Base-by-base conservation (phyloP, 2,888 invertebrate species). In the Diaprepes abbreviatus region DNA sequence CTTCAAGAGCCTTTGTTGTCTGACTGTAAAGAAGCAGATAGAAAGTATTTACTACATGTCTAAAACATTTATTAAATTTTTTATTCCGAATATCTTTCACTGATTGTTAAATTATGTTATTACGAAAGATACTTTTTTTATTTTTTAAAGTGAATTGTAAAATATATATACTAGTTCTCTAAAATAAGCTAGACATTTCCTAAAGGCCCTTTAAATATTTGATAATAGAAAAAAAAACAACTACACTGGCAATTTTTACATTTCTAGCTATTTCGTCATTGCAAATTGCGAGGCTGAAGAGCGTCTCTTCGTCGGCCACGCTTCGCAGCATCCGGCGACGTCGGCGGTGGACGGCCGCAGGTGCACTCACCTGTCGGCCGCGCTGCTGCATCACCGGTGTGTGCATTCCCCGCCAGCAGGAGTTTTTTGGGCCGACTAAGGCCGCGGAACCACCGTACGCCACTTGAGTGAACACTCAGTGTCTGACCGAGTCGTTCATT, bases 331-430 rank as follows among this genome's bases (percentile, higher is more conserved):
- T 66, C 66, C 50, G 65, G 55, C 54, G 63, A 19, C 63, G 64
- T 10, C 54, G 63, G 14, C 63, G 28, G 38, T 45, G 60, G 14
- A 55, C 38, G 45, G 55, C 68, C 45, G 68, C 68, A 68, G 68
- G 68, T 68, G 68, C 68, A 68, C 68, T 68, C 68, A 68, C 68
- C 68, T 68, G 63, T 63, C 52, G 66, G 35, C 54, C 57, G 68
- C 50, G 48, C 57, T 36, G 48, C 60, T 62, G 68, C 63, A 63
- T 62, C 68, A 68, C 57, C 68, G 60, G 38, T 68, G 66, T 50
- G 57, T 68, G 68, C 68, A 68, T 68, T 68, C 68, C 68, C 68
- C 68, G 68, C 63, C 68, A 68, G 63, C 63, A 55, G 63, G 59
- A 28, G 65, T 68, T 68, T 68, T 68, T 68, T 54, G 48, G 36